Conservation (phyloP, 2,113 vertebrate species). For the Calidris pygmaea region DNA sequence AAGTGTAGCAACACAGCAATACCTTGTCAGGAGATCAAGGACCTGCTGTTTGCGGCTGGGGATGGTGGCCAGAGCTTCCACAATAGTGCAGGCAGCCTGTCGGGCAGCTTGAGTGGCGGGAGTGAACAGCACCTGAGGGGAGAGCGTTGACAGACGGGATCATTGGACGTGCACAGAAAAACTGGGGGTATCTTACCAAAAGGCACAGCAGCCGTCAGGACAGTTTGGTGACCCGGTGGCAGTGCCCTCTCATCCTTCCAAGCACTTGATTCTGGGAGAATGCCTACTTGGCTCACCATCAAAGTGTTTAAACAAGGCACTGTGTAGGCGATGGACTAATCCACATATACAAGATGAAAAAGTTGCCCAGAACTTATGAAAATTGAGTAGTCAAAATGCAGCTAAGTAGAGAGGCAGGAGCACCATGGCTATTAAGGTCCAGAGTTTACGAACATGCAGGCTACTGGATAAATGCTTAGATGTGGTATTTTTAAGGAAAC, state of each 20-base stretch:
- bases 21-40: slow-evolving; percentile 97
- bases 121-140: slow-evolving; percentile 91
- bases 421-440: accelerated
- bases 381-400: background rate
- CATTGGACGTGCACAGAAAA: background rate
- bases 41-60: slow-evolving; percentile 97
- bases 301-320: too few species aligned
- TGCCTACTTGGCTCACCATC: background rate
- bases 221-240: background rate
- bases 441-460: background rate
- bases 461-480: background rate
- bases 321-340: background rate
- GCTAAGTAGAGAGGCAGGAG: background rate
- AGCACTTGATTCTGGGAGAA: background rate
- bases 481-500: background rate
- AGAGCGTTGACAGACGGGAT: background rate
- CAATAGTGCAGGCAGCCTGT: slow-evolving; percentile 96
- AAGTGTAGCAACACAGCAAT: background rate
- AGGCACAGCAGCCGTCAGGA: accelerated
- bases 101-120: slow-evolving; percentile 95
- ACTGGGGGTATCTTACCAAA: background rate
- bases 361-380: background rate
- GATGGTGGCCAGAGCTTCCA: slow-evolving; percentile 93
- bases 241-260: accelerated
- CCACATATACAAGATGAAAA: background rate